Conservation (phyloP, 2,888 invertebrate genomes). For the Keiferia lycopersicella region DNA sequence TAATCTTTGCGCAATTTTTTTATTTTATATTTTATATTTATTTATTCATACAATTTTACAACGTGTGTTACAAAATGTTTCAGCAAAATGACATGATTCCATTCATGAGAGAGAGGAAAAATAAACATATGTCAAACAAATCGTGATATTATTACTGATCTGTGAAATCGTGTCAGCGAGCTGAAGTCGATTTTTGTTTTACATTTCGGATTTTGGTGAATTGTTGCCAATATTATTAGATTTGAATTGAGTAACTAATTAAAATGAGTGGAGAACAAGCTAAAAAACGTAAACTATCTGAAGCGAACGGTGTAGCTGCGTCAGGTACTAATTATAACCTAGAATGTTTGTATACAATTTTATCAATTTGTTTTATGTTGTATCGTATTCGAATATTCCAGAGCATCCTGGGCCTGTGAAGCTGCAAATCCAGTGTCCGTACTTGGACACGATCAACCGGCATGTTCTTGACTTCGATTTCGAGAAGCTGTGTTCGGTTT, state of each 20-base stretch:
- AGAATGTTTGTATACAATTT: constrained; percentile 15
- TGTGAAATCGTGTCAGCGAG: too few species aligned
- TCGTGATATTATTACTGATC: too few species aligned
- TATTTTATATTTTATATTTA: too few species aligned
- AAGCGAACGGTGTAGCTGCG: constrained; percentile 52
- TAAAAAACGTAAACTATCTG: constrained; percentile 59
- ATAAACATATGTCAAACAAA: too few species aligned
- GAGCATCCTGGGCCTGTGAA: constrained; percentile 51
- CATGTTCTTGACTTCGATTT: constrained; percentile 99
- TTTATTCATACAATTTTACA: too few species aligned
- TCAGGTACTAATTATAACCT: constrained; percentile 40
- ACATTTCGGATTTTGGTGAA: background rate
- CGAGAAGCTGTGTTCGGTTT: constrained; percentile 99
- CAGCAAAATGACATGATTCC: too few species aligned
- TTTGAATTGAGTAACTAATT: background rate
- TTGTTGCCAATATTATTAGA: background rate
- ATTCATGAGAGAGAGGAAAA: too few species aligned
- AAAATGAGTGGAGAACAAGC: constrained; percentile 42
- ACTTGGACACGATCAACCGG: constrained; percentile 98
- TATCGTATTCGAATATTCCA: constrained; percentile 42
- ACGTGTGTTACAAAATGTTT: too few species aligned
- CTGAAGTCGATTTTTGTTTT: background rate
- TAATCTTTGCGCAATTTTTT: background rate
- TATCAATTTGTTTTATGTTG: background rate
- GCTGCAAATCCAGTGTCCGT: constrained; percentile 90